phyloP scores from a whole-genome alignment of 2,797 vertebrate species.

The Rhincodon typus region DNA sequence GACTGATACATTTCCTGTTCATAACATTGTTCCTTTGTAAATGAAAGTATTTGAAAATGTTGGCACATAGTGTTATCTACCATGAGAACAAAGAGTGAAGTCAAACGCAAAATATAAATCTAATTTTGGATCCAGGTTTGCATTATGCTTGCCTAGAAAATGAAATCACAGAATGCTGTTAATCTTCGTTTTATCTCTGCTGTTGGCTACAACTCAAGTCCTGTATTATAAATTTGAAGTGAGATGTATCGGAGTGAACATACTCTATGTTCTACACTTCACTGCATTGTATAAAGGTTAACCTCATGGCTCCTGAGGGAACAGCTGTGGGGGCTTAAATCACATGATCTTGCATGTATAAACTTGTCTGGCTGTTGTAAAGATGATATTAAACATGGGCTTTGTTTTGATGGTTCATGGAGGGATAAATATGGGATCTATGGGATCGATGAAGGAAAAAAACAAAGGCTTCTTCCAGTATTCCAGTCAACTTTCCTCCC shows the following conservation, averaged over 20 bases:
- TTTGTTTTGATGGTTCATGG: neutral
- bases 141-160: neutral
- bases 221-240: neutral
- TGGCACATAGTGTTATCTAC: neutral
- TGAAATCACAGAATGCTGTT: neutral
- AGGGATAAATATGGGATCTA: neutral
- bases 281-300: neutral
- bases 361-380: neutral
- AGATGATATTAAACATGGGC: neutral
- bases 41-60: neutral
- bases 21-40: neutral
- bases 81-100: neutral
- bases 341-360: neutral
- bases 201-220: neutral
- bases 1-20: neutral
- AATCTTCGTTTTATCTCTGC: neutral
- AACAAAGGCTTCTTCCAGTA: neutral
- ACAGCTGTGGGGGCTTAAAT: neutral
- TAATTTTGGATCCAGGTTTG: neutral
- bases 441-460: neutral
- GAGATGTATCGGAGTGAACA: too few species aligned
- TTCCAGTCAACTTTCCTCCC: neutral
- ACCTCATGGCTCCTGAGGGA: neutral
- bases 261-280: neutral
- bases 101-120: neutral